These are phyloP conservation scores for Mirounga angustirostris DNA, from an alignment of 2,113 vertebrate genomes.

Conservation along the genomic window DNA sequence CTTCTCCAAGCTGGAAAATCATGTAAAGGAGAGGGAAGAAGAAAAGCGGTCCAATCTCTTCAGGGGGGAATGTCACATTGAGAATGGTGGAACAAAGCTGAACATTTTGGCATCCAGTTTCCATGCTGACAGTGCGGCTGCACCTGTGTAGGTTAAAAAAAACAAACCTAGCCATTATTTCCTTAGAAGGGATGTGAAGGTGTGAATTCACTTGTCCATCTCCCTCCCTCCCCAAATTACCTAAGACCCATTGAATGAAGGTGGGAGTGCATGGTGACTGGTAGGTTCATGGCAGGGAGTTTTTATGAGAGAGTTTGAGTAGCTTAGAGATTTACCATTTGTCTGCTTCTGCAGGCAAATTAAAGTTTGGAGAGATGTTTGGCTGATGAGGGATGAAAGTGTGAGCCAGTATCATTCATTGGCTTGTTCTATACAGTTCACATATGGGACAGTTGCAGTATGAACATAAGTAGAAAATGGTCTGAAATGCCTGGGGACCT, in stretches of 20 bases:
- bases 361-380: neutral
- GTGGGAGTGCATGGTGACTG: neutral
- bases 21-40: slow-evolving; percentile 92
- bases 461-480: neutral
- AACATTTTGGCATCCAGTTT: slow-evolving; percentile 93
- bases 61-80: slow-evolving; percentile 88
- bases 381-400: neutral
- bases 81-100: slow-evolving; percentile 91
- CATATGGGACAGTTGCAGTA: neutral
- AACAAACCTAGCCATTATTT: rapidly evolving
- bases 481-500: neutral
- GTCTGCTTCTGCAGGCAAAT: neutral
- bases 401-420: neutral
- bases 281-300: neutral
- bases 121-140: slow-evolving; percentile 90
- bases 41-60: slow-evolving; percentile 90
- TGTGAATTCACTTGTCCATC: neutral
- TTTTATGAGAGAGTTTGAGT: neutral
- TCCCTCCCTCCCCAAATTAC: too few species aligned
- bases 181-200: neutral
- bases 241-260: neutral
- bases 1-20: slow-evolving; percentile 90
- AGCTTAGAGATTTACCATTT: neutral
- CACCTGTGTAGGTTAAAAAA: slow-evolving; percentile 82
- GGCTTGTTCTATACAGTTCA: neutral